These are phyloP conservation scores for Cirrhinus molitorella DNA, from an alignment of 2,797 vertebrate genomes.

Conservation along the genomic window DNA sequence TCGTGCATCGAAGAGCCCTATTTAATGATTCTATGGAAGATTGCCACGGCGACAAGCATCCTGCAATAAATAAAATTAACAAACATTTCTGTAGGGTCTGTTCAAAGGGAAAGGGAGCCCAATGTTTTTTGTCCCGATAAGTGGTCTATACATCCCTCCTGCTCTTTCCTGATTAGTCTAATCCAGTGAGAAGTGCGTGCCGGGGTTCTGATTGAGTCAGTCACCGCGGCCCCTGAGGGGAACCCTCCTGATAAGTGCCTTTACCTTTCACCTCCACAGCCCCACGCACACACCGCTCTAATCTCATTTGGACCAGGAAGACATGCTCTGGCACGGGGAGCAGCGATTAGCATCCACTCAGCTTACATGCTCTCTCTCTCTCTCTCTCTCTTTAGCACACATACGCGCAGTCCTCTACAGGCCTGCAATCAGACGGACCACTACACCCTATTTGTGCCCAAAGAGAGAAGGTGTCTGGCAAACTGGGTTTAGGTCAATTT, in stretches of 20 bases:
- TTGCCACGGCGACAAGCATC: conserved; percentile 84
- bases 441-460: conserved; percentile 27
- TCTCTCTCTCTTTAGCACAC: conserved; percentile 53
- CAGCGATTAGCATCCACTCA: conserved; percentile 81
- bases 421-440: conserved; percentile 26
- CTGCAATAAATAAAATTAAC: conserved; percentile 88
- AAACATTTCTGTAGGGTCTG: conserved; percentile 88
- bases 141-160: conserved; percentile 82
- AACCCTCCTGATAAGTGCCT: conserved; percentile 85
- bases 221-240: conserved; percentile 76
- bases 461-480: background rate
- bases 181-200: conserved; percentile 85
- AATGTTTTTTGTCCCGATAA: conserved; percentile 85
- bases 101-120: conserved; percentile 83
- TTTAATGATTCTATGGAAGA: conserved; percentile 86
- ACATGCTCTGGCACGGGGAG: conserved; percentile 80
- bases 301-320: conserved; percentile 84
- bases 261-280: conserved; percentile 89
- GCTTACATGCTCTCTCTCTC: conserved; percentile 71
- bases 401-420: conserved; percentile 41
- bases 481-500: conserved; percentile 1
- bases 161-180: conserved; percentile 87
- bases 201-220: conserved; percentile 85
- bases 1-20: conserved; percentile 77
- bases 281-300: conserved; percentile 78